A percentile compares a stretch with the other conserved stretches of the same genome.
phyloP scores from a whole-genome alignment of 2,888 invertebrate species.

The Platycheirus rosarum region DNA sequence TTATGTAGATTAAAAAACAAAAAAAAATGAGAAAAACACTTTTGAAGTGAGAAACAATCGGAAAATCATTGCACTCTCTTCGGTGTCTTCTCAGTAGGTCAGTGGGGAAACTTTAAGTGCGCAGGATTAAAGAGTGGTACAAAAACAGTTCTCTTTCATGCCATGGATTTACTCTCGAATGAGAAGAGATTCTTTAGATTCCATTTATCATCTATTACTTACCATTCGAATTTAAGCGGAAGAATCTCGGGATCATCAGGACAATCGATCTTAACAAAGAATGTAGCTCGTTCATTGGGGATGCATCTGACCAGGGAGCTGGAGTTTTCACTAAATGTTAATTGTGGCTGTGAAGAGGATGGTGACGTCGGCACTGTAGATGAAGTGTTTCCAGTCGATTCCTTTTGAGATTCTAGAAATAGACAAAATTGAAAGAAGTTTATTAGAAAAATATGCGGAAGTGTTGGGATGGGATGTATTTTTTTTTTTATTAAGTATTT shows the following conservation, averaged over 20 bases:
- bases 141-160: conserved; percentile 58
- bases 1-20: neutral
- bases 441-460: conserved; percentile 66
- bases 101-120: conserved; percentile 54
- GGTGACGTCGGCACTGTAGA: conserved; percentile 38
- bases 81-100: conserved; percentile 45
- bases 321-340: conserved; percentile 82
- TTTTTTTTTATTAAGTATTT: conserved; percentile 2
- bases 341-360: conserved; percentile 74
- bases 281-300: conserved; percentile 81
- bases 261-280: conserved; percentile 82
- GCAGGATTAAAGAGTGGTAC: conserved; percentile 1
- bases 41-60: conserved; percentile 56
- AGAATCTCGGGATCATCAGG: conserved; percentile 79
- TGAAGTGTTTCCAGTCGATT: conserved; percentile 55
- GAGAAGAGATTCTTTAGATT: neutral
- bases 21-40: no score
- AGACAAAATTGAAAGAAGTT: conserved; percentile 34
- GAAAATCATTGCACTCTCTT: conserved; percentile 20
- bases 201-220: conserved; percentile 72
- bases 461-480: conserved; percentile 39
- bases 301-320: conserved; percentile 81
- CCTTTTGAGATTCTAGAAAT: conserved; percentile 67
- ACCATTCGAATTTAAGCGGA: conserved; percentile 82
- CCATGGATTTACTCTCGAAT: conserved; percentile 20